Evolutionary conservation across 2,888 invertebrate genomes (phyloP).

Genomic region (Teleiodes luculella): DNA sequence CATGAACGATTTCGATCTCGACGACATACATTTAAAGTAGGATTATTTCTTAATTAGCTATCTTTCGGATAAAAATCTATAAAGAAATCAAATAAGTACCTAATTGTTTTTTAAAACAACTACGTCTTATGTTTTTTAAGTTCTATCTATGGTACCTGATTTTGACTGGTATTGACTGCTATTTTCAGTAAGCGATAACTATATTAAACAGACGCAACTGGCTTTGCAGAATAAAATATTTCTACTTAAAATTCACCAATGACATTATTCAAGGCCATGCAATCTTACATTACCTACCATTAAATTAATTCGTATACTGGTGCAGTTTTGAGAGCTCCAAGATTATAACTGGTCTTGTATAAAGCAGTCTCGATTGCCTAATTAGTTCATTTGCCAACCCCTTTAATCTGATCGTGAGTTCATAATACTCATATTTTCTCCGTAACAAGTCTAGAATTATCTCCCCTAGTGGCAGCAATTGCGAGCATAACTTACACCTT

Average conservation of each 20-base stretch:
- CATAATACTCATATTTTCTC: background rate
- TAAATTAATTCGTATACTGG: background rate
- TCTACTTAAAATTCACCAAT: background rate
- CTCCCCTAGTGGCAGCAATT: conserved; percentile 6
- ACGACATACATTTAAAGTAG: background rate
- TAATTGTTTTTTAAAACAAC: too few species aligned
- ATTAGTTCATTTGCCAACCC: background rate
- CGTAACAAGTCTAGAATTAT: conserved; percentile 4
- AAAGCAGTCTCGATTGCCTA: background rate
- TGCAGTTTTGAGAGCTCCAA: background rate
- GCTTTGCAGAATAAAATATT: background rate
- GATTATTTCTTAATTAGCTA: background rate
- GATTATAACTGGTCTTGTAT: background rate
- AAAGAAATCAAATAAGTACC: too few species aligned
- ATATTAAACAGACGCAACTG: too few species aligned
- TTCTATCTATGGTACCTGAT: too few species aligned
- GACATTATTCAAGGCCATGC: background rate
- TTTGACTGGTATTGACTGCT: too few species aligned
- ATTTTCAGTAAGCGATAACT: background rate
- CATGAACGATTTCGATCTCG: background rate
- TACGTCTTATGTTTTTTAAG: too few species aligned
- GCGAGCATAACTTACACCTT: conserved; percentile 9
- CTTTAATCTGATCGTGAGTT: background rate
- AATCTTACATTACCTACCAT: background rate
- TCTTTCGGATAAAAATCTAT: background rate